Evolutionary conservation across 2,113 vertebrate species (phyloP).

Genomic region (Atractosteus spatula): DNA sequence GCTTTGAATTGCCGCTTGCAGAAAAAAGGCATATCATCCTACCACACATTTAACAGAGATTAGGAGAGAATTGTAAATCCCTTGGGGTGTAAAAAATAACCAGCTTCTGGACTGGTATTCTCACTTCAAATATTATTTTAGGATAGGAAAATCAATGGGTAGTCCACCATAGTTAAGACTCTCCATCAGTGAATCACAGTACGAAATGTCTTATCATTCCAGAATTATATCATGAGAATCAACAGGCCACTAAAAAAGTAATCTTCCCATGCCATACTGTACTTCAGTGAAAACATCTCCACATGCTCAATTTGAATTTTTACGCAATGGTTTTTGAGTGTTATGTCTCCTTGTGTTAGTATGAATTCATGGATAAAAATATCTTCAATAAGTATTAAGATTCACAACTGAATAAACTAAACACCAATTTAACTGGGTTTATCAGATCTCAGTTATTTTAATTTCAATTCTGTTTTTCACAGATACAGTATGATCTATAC

Average conservation of each 20-base stretch:
- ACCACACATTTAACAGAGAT: too few relatives aligned
- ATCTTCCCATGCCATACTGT: constrained; percentile 13
- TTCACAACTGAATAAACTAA: background rate
- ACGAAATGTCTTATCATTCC: background rate
- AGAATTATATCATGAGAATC: constrained; percentile 10
- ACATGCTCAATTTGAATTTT: background rate
- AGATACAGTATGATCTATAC: too few relatives aligned
- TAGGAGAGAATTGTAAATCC: background rate
- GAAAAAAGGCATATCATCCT: too few relatives aligned
- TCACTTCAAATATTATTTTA: background rate
- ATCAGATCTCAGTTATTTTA: background rate
- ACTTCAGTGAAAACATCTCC: constrained; percentile 1
- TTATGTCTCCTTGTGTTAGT: background rate
- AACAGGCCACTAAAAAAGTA: constrained; percentile 15
- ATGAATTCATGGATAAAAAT: background rate
- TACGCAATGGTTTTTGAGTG: background rate
- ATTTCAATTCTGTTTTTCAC: too few relatives aligned
- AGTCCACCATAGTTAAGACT: background rate
- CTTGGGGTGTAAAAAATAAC: background rate
- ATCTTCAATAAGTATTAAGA: too few relatives aligned
- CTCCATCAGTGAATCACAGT: background rate
- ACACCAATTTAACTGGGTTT: background rate
- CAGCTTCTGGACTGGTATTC: background rate
- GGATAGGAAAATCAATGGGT: constrained; percentile 17
- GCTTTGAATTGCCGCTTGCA: too few relatives aligned